Evolutionary conservation across 2,797 vertebrate species (phyloP).

Genomic region (Xerus rutilus): DNA sequence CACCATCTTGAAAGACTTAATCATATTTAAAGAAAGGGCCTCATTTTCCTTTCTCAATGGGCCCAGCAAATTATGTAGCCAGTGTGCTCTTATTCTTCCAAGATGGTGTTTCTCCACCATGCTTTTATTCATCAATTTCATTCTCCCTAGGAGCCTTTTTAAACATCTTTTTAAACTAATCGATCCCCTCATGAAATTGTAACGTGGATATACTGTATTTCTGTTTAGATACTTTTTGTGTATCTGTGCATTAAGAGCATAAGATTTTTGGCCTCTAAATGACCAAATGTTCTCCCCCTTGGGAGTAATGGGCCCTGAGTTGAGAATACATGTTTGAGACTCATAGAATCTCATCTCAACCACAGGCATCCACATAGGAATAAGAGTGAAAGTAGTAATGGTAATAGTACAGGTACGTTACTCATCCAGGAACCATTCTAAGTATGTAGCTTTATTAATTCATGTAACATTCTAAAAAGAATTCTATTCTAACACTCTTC

Average conservation of each 20-base stretch:
- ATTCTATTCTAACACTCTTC: not conserved
- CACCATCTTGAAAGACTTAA: not conserved
- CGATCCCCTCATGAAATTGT: not conserved
- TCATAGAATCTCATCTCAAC: not conserved
- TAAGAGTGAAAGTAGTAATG: not conserved
- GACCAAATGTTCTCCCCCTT: not conserved
- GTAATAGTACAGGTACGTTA: not conserved
- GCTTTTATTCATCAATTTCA: not conserved
- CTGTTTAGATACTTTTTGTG: not conserved
- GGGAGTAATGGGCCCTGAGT: accelerated
- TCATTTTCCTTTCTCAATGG: not conserved
- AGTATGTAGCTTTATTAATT: not conserved
- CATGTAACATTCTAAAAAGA: not conserved
- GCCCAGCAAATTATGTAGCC: not conserved
- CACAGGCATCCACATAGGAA: not conserved
- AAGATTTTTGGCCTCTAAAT: not conserved
- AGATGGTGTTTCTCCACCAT: not conserved
- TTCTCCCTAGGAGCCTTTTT: not conserved
- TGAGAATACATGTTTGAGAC: not conserved
- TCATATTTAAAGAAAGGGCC: not conserved
- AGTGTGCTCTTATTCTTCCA: not conserved
- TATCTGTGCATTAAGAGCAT: not conserved
- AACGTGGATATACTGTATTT: not conserved
- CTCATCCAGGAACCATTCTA: not conserved
- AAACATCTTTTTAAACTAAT: not conserved